Percentiles rank a stretch among this genome's conserved stretches.
Evolutionary conservation across 2,797 vertebrate species (phyloP).

Genomic region (Emydoidea blandingii): DNA sequence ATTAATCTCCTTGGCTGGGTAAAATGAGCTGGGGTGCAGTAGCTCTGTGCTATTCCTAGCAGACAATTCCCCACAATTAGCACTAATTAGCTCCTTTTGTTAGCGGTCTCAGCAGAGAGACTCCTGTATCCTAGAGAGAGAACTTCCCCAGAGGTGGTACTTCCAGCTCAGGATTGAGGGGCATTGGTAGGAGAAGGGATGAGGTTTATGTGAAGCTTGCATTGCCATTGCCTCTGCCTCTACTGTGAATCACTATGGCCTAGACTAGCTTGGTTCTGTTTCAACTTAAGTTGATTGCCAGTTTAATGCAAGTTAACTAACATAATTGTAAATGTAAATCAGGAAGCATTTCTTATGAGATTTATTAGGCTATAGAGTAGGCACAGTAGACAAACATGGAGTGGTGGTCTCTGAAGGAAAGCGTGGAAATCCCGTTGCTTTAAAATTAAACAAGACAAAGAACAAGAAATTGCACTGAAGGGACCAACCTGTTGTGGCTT

Average conservation of each 20-base stretch:
- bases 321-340: not conserved
- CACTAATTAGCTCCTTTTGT: not conserved
- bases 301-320: not conserved
- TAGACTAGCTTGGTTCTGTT: not conserved
- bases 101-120: not conserved
- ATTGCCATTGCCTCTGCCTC: not conserved
- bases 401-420: not conserved
- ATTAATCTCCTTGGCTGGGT: not conserved
- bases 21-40: not conserved
- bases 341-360: not conserved
- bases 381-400: not conserved
- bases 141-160: not conserved
- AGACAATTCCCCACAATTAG: not conserved
- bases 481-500: not conserved
- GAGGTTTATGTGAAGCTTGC: not conserved
- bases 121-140: not conserved
- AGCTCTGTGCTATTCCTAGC: not conserved
- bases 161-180: not conserved
- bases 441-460: not conserved
- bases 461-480: not conserved
- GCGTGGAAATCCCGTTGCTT: not conserved
- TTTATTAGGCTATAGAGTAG: not conserved
- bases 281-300: too few relatives aligned
- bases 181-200: not conserved
- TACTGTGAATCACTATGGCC: not conserved